Evolutionary conservation across 2,113 vertebrate species (phyloP), one percentile per base, ranked within the genome.

Genomic region (Oreotragus oreotragus): DNA sequence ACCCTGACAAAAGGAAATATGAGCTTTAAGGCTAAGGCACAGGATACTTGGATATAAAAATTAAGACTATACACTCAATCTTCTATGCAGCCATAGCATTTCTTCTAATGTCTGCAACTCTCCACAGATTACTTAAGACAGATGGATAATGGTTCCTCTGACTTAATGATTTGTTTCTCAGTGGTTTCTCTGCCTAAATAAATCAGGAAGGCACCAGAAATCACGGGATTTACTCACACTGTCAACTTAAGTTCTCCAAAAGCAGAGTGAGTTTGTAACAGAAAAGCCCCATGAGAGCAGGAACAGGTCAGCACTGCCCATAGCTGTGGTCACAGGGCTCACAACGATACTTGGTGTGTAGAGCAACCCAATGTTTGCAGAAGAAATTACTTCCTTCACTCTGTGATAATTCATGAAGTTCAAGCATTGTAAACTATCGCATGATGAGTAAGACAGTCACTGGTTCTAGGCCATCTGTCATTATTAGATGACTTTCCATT

Each of bases 161-260:
- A 95, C 51, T 60, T 91, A 91, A 62, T 49, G 33, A 97, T 77
- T 64, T 76, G 21, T 90, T 93, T 87, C 49, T 93, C 60, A 84
- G 60, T 89, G 53, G n/a, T 30, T 95, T 80, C 51, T 92, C 88
- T n/a, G 73, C 36, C 53, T 55, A 76, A 94, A 84, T 57, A 84
- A 91, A 94, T 28, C 53, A 21, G 2, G 33, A 81, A 92, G 85
- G 88, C 55, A 58, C 39, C n/a, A 83, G 45, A 96, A 79, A 93
- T 84, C 28, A 79, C 11, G 15, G 39, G 39, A 96, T 80, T 84
- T 93, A 93, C 47, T 91, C 53, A 62, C 45, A 87, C 19, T 77
- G 70, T 86, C 94, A 96, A 86, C 21, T 33, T 87, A 60, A 76
- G 57, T 49, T 97, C 55, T 66, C 76, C 16, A 90, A 88, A 95